Percentiles rank a stretch among this genome's conserved stretches.
These are phyloP conservation scores for Hetaerina titia DNA, from an alignment of 2,888 invertebrate genomes.

Conservation along the genomic window DNA sequence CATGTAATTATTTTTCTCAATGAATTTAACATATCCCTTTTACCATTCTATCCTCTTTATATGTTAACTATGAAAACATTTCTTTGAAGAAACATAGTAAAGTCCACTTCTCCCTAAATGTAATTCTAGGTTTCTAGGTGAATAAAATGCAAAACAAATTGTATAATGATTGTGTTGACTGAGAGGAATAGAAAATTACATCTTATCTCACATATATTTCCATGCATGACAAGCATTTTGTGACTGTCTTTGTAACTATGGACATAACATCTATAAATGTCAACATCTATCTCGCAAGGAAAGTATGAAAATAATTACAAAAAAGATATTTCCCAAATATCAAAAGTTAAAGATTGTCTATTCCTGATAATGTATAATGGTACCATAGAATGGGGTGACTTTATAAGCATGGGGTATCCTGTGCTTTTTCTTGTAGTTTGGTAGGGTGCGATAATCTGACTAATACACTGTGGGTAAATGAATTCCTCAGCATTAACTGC, in stretches of 20 bases:
- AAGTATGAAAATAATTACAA: not conserved
- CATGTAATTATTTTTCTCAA: not conserved
- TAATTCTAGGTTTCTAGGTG: not conserved
- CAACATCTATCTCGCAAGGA: not conserved
- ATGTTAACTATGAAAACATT: too few species aligned
- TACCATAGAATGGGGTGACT: slow-evolving; percentile 17
- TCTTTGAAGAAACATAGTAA: too few species aligned
- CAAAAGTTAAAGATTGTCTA: not conserved
- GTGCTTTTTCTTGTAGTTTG: too few species aligned
- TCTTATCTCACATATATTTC: not conserved
- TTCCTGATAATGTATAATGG: not conserved
- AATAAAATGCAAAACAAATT: not conserved
- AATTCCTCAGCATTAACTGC: too few species aligned
- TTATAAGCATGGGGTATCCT: not conserved
- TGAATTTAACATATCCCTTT: not conserved
- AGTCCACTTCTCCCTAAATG: not conserved
- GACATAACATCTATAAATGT: not conserved
- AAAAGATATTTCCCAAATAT: not conserved
- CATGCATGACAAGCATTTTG: not conserved
- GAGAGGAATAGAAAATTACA: not conserved
- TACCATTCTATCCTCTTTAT: not conserved
- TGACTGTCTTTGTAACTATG: not conserved
- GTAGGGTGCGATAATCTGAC: too few species aligned
- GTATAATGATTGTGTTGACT: not conserved
- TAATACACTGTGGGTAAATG: too few species aligned